Conservation (phyloP, 2,113 vertebrate genomes). For the Scolopax mira region DNA sequence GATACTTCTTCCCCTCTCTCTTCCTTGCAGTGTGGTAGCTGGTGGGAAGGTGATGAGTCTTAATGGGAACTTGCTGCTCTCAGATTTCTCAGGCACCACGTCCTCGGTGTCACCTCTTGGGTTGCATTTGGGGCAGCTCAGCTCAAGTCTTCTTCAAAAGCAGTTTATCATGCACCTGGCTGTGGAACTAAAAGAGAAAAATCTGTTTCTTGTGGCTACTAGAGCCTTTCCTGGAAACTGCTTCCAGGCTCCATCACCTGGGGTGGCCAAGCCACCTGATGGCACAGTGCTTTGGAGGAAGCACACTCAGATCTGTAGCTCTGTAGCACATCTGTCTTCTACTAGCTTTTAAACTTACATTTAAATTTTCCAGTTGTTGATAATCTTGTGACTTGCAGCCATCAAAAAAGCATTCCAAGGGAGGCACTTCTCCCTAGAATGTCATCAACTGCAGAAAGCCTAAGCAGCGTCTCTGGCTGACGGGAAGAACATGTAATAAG, state of each 20-base stretch:
- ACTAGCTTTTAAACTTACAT: not conserved
- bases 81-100: not conserved
- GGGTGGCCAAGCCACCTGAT: not conserved
- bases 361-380: not conserved
- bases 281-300: not conserved
- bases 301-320: too few species aligned
- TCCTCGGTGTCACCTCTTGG: not conserved
- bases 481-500: rapidly evolving
- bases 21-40: not conserved
- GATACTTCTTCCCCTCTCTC: not conserved
- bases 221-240: not conserved
- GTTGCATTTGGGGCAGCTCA: not conserved
- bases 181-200: not conserved
- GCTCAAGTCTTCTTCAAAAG: not conserved
- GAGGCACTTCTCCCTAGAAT: not conserved
- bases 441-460: not conserved
- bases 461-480: not conserved
- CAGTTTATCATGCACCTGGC: not conserved
- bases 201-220: not conserved
- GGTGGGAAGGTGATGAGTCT: not conserved
- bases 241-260: not conserved
- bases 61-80: not conserved
- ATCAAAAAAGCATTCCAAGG: not conserved
- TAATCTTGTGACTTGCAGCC: not conserved
- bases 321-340: not conserved